phyloP scores from a whole-genome alignment of 2,113 vertebrate genomes.

The Loxodonta africana region DNA sequence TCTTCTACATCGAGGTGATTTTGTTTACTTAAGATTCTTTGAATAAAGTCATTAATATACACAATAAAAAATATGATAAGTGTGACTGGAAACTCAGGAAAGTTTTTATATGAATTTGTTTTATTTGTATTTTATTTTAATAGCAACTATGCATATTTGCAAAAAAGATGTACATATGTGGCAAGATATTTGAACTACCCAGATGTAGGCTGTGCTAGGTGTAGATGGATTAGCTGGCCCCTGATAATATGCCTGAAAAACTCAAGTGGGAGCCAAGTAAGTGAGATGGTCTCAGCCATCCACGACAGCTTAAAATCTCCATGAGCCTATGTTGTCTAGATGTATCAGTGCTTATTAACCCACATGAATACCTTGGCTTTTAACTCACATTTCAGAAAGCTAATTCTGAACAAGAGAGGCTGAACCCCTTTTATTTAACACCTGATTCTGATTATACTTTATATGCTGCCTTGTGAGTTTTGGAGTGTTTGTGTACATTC shows the following conservation, averaged over 20 bases:
- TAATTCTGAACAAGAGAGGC: background rate
- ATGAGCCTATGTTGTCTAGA: accelerated
- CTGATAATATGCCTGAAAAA: no score
- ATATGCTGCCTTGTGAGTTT: background rate
- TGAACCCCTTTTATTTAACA: background rate
- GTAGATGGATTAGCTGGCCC: no score
- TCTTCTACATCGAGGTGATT: no score
- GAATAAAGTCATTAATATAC: no score
- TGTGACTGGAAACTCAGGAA: background rate
- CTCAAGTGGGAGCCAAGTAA: background rate
- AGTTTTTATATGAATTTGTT: background rate
- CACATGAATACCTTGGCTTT: no score
- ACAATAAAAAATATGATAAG: no score
- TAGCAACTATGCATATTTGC: no score
- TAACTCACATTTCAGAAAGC: background rate
- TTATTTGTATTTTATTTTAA: no score
- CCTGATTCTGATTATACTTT: background rate
- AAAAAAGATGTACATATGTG: no score
- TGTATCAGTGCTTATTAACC: background rate
- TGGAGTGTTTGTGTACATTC: background rate
- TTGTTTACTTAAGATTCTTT: no score
- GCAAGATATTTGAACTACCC: no score
- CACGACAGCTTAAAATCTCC: background rate
- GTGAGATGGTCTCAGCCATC: background rate
- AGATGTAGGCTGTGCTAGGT: no score